These are phyloP conservation scores for Peribatodes rhomboidaria DNA, from an alignment of 2,888 invertebrate species.

Conservation along the genomic window DNA sequence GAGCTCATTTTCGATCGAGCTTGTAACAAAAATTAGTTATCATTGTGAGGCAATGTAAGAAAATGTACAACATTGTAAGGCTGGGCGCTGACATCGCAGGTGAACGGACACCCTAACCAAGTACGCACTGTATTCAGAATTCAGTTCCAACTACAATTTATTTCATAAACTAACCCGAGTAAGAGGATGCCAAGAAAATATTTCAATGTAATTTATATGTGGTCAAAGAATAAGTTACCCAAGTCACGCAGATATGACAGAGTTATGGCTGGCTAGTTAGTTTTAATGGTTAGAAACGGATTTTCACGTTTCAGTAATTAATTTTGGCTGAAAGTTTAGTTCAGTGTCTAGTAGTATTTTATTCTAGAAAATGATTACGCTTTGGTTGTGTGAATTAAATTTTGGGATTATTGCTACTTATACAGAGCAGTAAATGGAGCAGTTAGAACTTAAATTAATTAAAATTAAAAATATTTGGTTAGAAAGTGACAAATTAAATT, in stretches of 20 bases:
- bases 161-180: slow-evolving; percentile 32
- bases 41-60: too few species aligned
- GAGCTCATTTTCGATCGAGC: too few species aligned
- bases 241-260: slow-evolving; percentile 1
- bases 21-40: too few species aligned
- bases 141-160: slow-evolving; percentile 32
- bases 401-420: too few species aligned
- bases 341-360: background rate
- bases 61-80: too few species aligned
- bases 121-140: slow-evolving; percentile 12
- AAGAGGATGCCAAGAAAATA: slow-evolving; percentile 41
- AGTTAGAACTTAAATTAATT: too few species aligned
- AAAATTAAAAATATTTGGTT: too few species aligned
- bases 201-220: slow-evolving; percentile 40
- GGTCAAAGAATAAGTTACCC: slow-evolving; percentile 21
- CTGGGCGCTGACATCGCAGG: too few species aligned
- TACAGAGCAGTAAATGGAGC: too few species aligned
- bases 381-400: too few species aligned
- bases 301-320: slow-evolving; percentile 16
- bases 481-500: too few species aligned
- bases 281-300: slow-evolving; percentile 10
- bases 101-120: too few species aligned
- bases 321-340: background rate
- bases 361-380: background rate
- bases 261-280: slow-evolving; percentile 6